A percentile compares a stretch with the other conserved stretches of the same genome.
phyloP scores from a whole-genome alignment of 1,140 invertebrate genomes.

The Capitella teleta region DNA sequence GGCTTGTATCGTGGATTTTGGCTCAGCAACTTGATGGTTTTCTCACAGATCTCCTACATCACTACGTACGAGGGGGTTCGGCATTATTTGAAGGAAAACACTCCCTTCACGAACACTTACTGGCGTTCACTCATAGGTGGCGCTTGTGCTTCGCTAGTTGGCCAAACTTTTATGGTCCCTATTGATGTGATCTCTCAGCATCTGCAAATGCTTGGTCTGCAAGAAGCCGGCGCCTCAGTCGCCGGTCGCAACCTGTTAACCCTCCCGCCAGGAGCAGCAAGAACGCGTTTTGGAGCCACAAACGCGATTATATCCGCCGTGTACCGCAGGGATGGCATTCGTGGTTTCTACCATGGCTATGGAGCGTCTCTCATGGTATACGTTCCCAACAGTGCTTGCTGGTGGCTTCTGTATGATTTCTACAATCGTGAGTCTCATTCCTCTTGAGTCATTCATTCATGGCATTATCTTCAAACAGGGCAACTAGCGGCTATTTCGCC shows the following conservation, averaged over 20 bases:
- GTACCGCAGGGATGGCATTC: slow-evolving; percentile 66
- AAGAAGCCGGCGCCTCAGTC: slow-evolving; percentile 14
- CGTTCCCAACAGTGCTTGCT: slow-evolving; percentile 87
- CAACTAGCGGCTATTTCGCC: slow-evolving; percentile 62
- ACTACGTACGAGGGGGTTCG: slow-evolving; percentile 87
- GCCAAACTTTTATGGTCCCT: slow-evolving; percentile 90
- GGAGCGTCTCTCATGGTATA: slow-evolving; percentile 80
- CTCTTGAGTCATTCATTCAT: background rate
- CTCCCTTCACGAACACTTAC: slow-evolving; percentile 32
- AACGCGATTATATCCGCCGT: slow-evolving; percentile 54
- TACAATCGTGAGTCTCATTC: slow-evolving; percentile 66
- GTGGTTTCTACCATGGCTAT: slow-evolving; percentile 88
- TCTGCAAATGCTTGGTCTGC: slow-evolving; percentile 76
- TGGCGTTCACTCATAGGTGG: slow-evolving; percentile 55
- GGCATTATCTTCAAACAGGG: slow-evolving; percentile 47
- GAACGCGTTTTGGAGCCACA: slow-evolving; percentile 21
- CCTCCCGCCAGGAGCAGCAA: slow-evolving; percentile 18
- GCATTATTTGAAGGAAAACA: slow-evolving; percentile 59
- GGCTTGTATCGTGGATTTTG: slow-evolving; percentile 92
- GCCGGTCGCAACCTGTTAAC: slow-evolving; percentile 9
- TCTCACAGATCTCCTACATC: slow-evolving; percentile 82
- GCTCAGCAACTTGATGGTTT: slow-evolving; percentile 75
- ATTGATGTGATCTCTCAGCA: slow-evolving; percentile 95
- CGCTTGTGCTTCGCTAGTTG: slow-evolving; percentile 77
- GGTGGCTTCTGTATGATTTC: slow-evolving; percentile 91